phyloP scores from a whole-genome alignment of 2,797 vertebrate genomes.

The Phoxinus dragarum region DNA sequence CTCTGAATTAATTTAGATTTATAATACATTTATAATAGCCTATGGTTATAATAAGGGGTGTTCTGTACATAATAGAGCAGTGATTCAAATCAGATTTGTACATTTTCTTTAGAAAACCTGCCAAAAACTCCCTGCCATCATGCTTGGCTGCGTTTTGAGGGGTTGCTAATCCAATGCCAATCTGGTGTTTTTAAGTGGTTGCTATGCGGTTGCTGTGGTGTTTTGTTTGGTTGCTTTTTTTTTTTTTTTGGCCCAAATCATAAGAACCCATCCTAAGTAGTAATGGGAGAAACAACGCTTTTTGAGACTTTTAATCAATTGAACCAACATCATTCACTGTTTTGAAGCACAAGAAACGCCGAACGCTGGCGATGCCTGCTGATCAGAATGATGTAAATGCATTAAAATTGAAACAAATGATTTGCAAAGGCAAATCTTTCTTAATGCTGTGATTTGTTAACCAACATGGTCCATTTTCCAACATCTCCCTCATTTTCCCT shows the following conservation, averaged over 20 bases:
- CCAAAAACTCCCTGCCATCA: background rate
- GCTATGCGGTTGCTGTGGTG: background rate
- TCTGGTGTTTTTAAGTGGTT: background rate
- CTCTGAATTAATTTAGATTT: background rate
- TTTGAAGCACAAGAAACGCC: background rate
- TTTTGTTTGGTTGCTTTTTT: background rate
- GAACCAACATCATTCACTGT: background rate
- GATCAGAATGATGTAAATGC: background rate
- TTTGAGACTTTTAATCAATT: background rate
- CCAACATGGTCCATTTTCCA: background rate
- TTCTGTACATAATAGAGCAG: background rate
- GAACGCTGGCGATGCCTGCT: background rate
- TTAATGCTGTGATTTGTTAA: background rate
- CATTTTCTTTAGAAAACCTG: background rate
- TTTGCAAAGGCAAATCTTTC: background rate
- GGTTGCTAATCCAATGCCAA: background rate
- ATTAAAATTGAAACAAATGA: background rate
- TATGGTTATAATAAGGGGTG: background rate
- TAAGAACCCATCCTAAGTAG: background rate
- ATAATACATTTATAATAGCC: background rate
- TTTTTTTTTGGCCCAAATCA: background rate
- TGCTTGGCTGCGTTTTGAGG: background rate
- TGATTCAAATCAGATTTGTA: background rate
- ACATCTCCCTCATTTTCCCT: background rate
- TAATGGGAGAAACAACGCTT: background rate